Base-by-base conservation (phyloP, 1,140 invertebrate species). In the Drosophila equinoxialis region DNA sequence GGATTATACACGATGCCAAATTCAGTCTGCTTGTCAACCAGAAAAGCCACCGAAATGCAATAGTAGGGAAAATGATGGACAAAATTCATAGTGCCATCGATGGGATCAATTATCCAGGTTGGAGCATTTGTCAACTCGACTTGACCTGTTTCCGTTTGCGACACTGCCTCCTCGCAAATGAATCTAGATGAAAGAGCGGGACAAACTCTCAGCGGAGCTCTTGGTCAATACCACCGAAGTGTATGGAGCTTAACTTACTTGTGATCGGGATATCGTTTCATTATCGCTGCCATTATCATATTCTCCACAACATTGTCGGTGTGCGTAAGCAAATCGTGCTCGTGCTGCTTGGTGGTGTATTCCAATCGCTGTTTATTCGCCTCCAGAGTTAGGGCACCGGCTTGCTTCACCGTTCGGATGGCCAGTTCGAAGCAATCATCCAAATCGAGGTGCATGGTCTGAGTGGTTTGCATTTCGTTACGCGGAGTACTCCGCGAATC, bases 91-190 rank as follows among this genome's bases (percentile, higher is more conserved):
- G 97, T 97, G 3, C 97, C 97, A 92, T 98, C 97, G 6, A 97
- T 95, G 0, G 96, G 96, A 93, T 98, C 98, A 70, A 99, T 98
- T 57, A 99, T 96, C 98, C 98, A 99, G 3, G 98, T 99, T 6
- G 98, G 98, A 6, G 94, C 94, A 91, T 98, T 95, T 2, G 97
- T 98, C 14, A 99, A 92, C 39, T 94, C 93, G 74, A 95, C 94
- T 92, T 96, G 95, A 8, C 93, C 68, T 1, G 58, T 13, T 6
- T 69, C 92, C 23, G 93, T 93, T 6, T 7, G 3, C 30, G 95
- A 93, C 11, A 95, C 95, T 0, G 95, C 94, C 93, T 99, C 98
- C 93, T 99, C 98, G 1, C 98, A 98, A 79, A 99, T 99, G 91
- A 99, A 99, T 91, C 97, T 98, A 1, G 0, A 11, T 0, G 3